Evolutionary conservation across 2,113 vertebrate genomes (phyloP).

Genomic region (Pteronura brasiliensis): DNA sequence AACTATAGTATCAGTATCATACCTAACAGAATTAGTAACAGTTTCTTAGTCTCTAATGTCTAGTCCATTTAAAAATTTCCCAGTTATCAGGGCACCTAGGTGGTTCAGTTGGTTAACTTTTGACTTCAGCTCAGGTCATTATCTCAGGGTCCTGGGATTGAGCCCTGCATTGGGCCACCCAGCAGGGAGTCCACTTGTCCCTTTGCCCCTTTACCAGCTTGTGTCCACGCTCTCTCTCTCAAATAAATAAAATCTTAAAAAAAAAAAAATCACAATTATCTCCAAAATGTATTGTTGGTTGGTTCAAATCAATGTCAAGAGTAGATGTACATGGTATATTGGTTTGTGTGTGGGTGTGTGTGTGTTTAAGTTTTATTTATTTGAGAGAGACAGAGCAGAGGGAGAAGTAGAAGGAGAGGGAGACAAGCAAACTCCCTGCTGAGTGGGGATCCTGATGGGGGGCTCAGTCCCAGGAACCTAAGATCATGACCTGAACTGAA

Average conservation of each 20-base stretch:
- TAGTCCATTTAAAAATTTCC: background rate
- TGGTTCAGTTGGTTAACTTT: background rate
- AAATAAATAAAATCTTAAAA: background rate
- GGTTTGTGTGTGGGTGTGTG: background rate
- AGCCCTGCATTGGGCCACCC: background rate
- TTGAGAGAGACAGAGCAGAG: background rate
- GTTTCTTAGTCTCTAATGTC: background rate
- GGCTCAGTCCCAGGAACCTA: background rate
- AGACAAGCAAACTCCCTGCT: background rate
- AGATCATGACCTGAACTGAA: background rate
- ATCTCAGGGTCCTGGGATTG: background rate
- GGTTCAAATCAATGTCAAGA: background rate
- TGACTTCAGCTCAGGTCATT: background rate
- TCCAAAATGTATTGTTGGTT: background rate
- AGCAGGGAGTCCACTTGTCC: background rate
- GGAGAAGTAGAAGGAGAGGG: background rate
- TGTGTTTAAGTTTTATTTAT: background rate
- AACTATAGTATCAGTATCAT: background rate
- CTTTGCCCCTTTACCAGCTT: background rate
- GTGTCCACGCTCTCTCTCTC: background rate
- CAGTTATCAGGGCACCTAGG: background rate
- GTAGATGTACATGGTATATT: background rate
- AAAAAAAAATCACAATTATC: background rate
- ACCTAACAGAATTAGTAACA: background rate
- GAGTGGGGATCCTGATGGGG: background rate